Base-by-base conservation (phyloP, 2,113 vertebrate species). In the Thinocorus orbignyianus region DNA sequence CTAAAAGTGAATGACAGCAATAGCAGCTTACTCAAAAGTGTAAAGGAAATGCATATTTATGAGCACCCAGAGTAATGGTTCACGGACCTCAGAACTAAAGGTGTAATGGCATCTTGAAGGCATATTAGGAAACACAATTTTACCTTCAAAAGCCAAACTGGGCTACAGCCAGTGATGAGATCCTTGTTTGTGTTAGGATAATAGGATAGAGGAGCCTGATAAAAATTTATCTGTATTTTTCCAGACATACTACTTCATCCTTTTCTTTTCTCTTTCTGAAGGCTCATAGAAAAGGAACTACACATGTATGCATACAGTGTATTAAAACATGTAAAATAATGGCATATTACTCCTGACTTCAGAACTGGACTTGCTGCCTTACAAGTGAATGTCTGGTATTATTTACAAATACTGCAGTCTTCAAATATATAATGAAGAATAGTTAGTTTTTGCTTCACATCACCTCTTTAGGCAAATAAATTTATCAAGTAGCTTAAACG, bases 21-120 rank as follows among this genome's bases (percentile, higher is more conserved):
- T 88, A 97, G 85, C 77, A 95, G 96, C 81, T 97, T 97, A 94
- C 79, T 95, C 94, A 39, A 66, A 97, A 90, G 82, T 93, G 93
- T 80, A 94, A 94, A 90, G 81, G 85, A 86, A 95, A 96, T 97
- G 81, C 72, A 96, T 97, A 97, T 96, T 97, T 93, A 97, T 97
- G 85, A 97, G 86, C 52, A 91, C 78, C 42, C 42, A 83, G 77
- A 91, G 58, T 60, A 94, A 73, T 60, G 70, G 69, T 81, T 94
- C 90, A 93, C 28, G 78, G 86, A 91, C 94, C 81, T 90, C 70
- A 92, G 70, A 86, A 96, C 37, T 93, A 77, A 84, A 95, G 74
- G 83, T 87, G 77, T 62, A 95, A 91, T 82, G 70, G 93, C n/a
- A 28, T 61, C 76, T 92, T 81, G 42, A 88, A 91, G 58, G 84